A percentile compares a stretch with the other conserved stretches of the same genome.
Conservation (phyloP, 2,888 invertebrate genomes). For the Alloplasta piceator region DNA sequence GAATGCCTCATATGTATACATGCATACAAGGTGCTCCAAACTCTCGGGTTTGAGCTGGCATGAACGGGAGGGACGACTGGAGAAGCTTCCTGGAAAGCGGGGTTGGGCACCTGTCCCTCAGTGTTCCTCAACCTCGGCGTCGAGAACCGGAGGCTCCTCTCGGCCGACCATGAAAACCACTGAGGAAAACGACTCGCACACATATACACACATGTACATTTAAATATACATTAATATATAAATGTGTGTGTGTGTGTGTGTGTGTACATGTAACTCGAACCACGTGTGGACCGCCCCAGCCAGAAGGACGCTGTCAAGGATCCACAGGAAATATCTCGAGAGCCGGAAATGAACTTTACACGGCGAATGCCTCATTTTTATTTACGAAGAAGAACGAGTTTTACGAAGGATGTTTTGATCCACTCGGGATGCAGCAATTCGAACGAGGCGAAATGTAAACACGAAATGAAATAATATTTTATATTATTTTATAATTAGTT, state of each 20-base stretch:
- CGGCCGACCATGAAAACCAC: conserved; percentile 59
- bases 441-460: too few relatives aligned
- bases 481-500: too few relatives aligned
- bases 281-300: conserved; percentile 61
- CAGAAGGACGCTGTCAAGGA: conserved; percentile 59
- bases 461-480: too few relatives aligned
- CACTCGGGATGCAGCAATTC: too few relatives aligned
- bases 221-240: too few relatives aligned
- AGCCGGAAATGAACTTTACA: conserved; percentile 58
- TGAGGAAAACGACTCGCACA: conserved; percentile 21
- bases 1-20: too few relatives aligned
- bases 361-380: conserved; percentile 20
- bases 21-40: conserved; percentile 39
- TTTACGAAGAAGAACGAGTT: conserved; percentile 13
- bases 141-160: too few relatives aligned
- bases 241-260: too few relatives aligned
- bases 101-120: conserved; percentile 83
- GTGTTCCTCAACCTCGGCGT: conserved; percentile 74
- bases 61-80: conserved; percentile 73
- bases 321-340: conserved; percentile 32
- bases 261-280: conserved; percentile 51
- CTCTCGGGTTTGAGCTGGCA: conserved; percentile 65
- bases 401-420: too few relatives aligned
- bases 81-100: conserved; percentile 81
- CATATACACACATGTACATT: too few relatives aligned